Conservation (phyloP, 2,888 invertebrate species). For the Sphinx pinastri region DNA sequence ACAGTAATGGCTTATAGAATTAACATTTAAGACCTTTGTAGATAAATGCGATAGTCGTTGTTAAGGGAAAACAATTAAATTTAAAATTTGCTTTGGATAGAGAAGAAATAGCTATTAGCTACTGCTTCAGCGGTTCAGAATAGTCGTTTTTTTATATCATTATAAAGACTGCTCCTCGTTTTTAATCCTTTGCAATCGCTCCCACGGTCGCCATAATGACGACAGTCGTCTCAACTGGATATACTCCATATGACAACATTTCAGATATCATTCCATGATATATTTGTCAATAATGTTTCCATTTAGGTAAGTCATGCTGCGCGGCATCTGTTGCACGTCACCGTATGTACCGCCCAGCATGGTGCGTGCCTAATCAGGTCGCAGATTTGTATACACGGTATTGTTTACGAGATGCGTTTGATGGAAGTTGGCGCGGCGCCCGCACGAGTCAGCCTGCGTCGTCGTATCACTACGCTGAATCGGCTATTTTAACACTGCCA, state of each 20-base stretch:
- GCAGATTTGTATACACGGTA: slow-evolving; percentile 36
- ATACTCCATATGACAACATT: too few species aligned
- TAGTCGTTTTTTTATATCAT: too few species aligned
- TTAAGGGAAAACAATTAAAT: too few species aligned
- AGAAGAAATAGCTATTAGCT: too few species aligned
- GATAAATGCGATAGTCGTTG: too few species aligned
- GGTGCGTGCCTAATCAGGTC: slow-evolving; percentile 34
- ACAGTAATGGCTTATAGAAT: too few species aligned
- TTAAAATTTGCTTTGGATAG: too few species aligned
- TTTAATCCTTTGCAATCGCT: too few species aligned
- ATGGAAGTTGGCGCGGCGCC: slow-evolving; percentile 52
- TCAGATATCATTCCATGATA: background rate
- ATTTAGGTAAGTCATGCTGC: background rate
- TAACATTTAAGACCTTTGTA: background rate
- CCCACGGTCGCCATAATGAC: too few species aligned
- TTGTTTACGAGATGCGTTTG: slow-evolving; percentile 49
- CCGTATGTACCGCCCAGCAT: background rate
- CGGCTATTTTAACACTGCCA: background rate
- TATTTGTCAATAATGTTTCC: background rate
- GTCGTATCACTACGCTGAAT: slow-evolving; percentile 22
- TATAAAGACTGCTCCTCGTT: too few species aligned
- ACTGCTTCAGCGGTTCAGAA: too few species aligned
- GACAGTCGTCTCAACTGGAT: too few species aligned
- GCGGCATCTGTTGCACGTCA: background rate
- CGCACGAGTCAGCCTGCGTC: slow-evolving; percentile 27